phyloP scores from a whole-genome alignment of 2,888 invertebrate genomes.

The Cheilosia urbana region DNA sequence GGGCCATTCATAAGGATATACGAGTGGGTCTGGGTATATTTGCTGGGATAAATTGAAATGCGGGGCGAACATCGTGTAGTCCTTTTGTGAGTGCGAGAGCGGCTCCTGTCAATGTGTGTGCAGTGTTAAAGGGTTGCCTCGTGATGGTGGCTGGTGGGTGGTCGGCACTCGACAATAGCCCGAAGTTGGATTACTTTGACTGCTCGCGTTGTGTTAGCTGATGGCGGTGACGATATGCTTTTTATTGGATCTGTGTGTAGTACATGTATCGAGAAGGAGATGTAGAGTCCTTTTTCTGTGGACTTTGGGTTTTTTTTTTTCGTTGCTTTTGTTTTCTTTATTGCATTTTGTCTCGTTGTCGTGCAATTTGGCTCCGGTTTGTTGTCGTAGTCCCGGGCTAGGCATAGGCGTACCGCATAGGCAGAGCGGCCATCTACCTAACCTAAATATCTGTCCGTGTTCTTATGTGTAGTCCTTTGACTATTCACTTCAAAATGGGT shows the following conservation, averaged over 20 bases:
- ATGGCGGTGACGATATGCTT: constrained; percentile 75
- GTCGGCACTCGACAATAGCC: constrained; percentile 18
- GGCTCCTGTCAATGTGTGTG: constrained; percentile 28
- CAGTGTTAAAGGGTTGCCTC: constrained; percentile 63
- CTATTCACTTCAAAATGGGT: constrained; percentile 60
- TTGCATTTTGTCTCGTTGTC: constrained; percentile 65
- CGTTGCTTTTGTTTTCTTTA: constrained; percentile 23
- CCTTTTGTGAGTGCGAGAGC: constrained; percentile 62
- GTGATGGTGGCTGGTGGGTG: constrained; percentile 15
- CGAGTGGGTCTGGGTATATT: constrained; percentile 34
- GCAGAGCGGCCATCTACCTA: constrained; percentile 68
- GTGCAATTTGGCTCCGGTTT: constrained; percentile 69
- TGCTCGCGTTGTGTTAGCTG: constrained; percentile 73
- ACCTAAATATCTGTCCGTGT: constrained; percentile 66
- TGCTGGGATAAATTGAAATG: constrained; percentile 71
- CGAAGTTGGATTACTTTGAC: constrained; percentile 72
- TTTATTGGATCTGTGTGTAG: constrained; percentile 69
- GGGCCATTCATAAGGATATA: constrained; percentile 75
- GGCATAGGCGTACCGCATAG: constrained; percentile 72
- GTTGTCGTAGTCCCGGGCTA: constrained; percentile 73
- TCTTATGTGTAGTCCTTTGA: constrained; percentile 64
- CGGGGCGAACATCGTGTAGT: constrained; percentile 72
- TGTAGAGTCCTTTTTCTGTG: constrained; percentile 54
- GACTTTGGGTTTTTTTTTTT: constrained; percentile 8
- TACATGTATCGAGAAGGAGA: constrained; percentile 55